Evolutionary conservation across 2,113 vertebrate genomes (phyloP).

Genomic region (Rhinoptilus africanus): DNA sequence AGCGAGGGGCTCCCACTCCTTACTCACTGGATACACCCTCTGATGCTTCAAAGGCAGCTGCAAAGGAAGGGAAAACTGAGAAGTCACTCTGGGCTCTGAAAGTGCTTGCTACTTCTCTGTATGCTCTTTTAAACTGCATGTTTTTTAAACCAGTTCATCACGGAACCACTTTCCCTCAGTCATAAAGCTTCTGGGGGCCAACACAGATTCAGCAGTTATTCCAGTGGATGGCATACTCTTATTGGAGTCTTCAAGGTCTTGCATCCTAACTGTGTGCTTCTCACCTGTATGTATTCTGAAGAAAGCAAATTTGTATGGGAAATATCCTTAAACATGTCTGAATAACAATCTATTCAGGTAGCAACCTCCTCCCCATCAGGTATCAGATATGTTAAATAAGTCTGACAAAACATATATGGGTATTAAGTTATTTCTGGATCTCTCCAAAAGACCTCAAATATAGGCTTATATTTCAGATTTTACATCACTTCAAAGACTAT

Average conservation of each 20-base stretch:
- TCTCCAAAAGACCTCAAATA: neutral
- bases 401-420: neutral
- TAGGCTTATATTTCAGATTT: neutral
- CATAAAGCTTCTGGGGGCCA: neutral
- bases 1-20: accelerated
- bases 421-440: neutral
- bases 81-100: neutral
- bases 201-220: neutral
- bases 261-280: neutral
- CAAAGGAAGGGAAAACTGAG: neutral
- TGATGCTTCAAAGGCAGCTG: neutral
- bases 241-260: neutral
- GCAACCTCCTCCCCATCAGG: neutral
- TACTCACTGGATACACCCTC: neutral
- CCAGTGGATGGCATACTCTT: neutral
- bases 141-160: neutral
- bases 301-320: neutral
- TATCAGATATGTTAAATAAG: neutral
- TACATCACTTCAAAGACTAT: neutral
- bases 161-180: neutral
- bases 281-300: neutral
- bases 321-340: neutral
- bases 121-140: neutral
- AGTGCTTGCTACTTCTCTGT: neutral
- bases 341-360: neutral